Conservation (phyloP, 2,888 invertebrate species). For the Coleophora flavipennella region DNA sequence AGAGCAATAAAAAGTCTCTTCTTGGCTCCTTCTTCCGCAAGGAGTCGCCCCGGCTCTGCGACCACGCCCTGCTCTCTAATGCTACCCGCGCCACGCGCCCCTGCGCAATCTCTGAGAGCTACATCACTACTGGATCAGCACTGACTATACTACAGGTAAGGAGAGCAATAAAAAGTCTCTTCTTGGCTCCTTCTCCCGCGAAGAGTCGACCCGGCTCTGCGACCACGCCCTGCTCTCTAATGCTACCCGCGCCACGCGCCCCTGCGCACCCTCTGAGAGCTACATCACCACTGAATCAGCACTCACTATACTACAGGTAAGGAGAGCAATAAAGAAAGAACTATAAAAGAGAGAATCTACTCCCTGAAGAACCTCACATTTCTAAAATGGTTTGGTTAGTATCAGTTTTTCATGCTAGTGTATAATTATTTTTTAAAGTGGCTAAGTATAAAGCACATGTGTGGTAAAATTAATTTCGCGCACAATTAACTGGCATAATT, state of each 20-base stretch:
- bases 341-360: too few relatives aligned
- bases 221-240: slow-evolving; percentile 82
- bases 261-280: slow-evolving; percentile 81
- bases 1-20: slow-evolving; percentile 67
- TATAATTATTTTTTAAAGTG: too few relatives aligned
- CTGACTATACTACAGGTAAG: slow-evolving; percentile 78
- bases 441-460: too few relatives aligned
- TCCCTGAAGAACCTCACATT: too few relatives aligned
- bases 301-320: slow-evolving; percentile 69
- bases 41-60: slow-evolving; percentile 81
- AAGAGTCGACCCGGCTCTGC: slow-evolving; percentile 81
- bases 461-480: too few relatives aligned
- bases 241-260: slow-evolving; percentile 80
- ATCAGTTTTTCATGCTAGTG: too few relatives aligned
- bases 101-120: slow-evolving; percentile 81
- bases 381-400: too few relatives aligned
- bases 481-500: too few relatives aligned
- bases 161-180: slow-evolving; percentile 67
- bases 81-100: slow-evolving; percentile 82
- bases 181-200: slow-evolving; percentile 83
- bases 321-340: too few relatives aligned
- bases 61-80: slow-evolving; percentile 81
- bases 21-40: slow-evolving; percentile 85
- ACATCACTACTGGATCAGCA: slow-evolving; percentile 82
- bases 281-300: slow-evolving; percentile 85